phyloP scores from a whole-genome alignment of 2,888 invertebrate species.

The Liodrosophila aerea region DNA sequence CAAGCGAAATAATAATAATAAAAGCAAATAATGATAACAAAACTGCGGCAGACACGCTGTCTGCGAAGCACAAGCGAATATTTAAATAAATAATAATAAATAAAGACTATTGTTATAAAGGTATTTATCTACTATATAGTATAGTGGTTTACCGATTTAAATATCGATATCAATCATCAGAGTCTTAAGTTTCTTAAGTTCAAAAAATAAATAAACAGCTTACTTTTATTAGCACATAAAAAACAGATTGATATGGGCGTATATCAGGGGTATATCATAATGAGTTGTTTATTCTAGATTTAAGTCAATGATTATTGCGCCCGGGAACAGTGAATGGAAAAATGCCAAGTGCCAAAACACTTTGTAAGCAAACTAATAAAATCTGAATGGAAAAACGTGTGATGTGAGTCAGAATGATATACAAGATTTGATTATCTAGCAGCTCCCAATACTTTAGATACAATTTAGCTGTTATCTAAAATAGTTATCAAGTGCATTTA shows the following conservation, averaged over 20 bases:
- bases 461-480: too few species aligned
- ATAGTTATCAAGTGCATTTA: too few species aligned
- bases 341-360: not conserved
- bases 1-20: not conserved
- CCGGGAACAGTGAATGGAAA: slow-evolving; percentile 12
- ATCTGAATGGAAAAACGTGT: too few species aligned
- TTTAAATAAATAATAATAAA: slow-evolving; percentile 25
- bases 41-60: slow-evolving; percentile 22
- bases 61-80: slow-evolving; percentile 16
- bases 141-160: too few species aligned
- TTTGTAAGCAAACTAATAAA: not conserved
- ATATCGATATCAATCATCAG: slow-evolving; percentile 16
- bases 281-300: slow-evolving; percentile 21
- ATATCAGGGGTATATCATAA: slow-evolving; percentile 16
- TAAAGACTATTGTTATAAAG: not conserved
- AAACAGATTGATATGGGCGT: slow-evolving; percentile 15
- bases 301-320: slow-evolving; percentile 3
- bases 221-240: slow-evolving; percentile 16
- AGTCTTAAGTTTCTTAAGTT: slow-evolving; percentile 3
- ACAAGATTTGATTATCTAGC: too few species aligned
- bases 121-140: slow-evolving; percentile 5
- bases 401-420: too few species aligned
- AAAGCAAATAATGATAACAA: slow-evolving; percentile 7
- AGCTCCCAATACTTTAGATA: too few species aligned
- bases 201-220: slow-evolving; percentile 27